Evolutionary conservation across 2,888 invertebrate genomes (phyloP).

Genomic region (Andrena flavipes): DNA sequence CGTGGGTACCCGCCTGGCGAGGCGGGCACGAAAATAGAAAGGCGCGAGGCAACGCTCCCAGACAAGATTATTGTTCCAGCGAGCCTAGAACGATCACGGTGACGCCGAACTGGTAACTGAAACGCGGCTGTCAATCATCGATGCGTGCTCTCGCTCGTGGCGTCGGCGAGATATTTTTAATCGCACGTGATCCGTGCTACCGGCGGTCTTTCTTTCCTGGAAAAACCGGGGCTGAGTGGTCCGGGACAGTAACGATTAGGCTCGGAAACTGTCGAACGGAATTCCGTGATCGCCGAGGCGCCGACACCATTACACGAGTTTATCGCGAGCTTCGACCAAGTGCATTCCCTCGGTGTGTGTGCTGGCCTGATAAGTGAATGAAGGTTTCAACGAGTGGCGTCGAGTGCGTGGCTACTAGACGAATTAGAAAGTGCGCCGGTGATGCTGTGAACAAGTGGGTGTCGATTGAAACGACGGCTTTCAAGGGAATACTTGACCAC

Average conservation of each 20-base stretch:
- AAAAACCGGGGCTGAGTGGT: not conserved
- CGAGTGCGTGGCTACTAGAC: slow-evolving; percentile 38
- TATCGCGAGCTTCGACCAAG: slow-evolving; percentile 10
- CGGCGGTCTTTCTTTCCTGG: not conserved
- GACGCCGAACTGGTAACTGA: slow-evolving; percentile 14
- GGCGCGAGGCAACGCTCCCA: not conserved
- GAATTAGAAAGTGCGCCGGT: slow-evolving; percentile 71
- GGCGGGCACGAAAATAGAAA: slow-evolving; percentile 22
- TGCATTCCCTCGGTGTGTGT: slow-evolving; percentile 47
- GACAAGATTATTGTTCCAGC: slow-evolving; percentile 11
- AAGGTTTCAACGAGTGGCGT: slow-evolving; percentile 48
- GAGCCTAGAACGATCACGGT: not conserved
- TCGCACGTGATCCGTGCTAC: slow-evolving; percentile 29
- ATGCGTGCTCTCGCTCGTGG: slow-evolving; percentile 34
- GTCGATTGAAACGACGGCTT: slow-evolving; percentile 28
- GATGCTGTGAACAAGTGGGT: slow-evolving; percentile 63
- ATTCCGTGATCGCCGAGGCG: slow-evolving; percentile 13
- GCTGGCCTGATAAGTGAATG: slow-evolving; percentile 55
- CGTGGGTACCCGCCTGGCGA: too few relatives aligned
- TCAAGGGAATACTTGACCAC: slow-evolving; percentile 10
- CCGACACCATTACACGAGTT: slow-evolving; percentile 10
- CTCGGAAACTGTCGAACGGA: slow-evolving; percentile 9
- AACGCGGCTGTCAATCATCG: slow-evolving; percentile 38
- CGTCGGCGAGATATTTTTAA: slow-evolving; percentile 46
- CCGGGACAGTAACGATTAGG: not conserved